Percentiles rank a stretch among this genome's conserved stretches.
phyloP scores from a whole-genome alignment of 1,140 invertebrate species.

The Drosophila lacertosa region DNA sequence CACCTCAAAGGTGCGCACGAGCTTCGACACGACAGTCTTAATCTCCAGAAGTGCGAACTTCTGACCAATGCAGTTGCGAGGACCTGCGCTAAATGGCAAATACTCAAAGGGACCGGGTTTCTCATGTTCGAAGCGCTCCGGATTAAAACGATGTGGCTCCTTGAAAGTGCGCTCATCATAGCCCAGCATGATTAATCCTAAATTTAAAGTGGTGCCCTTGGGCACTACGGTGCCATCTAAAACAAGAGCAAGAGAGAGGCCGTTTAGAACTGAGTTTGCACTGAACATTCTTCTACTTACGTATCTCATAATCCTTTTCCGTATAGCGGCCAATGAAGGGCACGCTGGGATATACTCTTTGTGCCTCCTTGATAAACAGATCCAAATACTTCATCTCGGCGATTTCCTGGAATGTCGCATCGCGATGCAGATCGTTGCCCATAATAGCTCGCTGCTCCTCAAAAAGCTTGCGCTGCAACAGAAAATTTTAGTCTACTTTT shows the following conservation, averaged over 20 bases:
- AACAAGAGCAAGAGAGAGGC: neutral
- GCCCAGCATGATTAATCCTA: conserved; percentile 57
- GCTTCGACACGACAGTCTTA: conserved; percentile 84
- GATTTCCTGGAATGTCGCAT: conserved; percentile 86
- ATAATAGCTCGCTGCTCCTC: conserved; percentile 85
- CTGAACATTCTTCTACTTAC: conserved; percentile 26
- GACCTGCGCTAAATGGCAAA: conserved; percentile 86
- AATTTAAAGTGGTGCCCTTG: conserved; percentile 55
- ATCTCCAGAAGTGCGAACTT: conserved; percentile 85
- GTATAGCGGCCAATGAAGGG: conserved; percentile 86
- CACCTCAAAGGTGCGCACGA: conserved; percentile 80
- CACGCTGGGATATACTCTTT: conserved; percentile 88
- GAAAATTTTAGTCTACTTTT: conserved; percentile 15
- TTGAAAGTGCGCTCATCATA: conserved; percentile 86
- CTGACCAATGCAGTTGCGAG: conserved; percentile 83
- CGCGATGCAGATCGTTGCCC: conserved; percentile 81
- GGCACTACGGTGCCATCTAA: conserved; percentile 65
- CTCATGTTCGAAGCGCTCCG: conserved; percentile 88
- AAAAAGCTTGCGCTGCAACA: conserved; percentile 84
- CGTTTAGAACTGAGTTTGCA: no score
- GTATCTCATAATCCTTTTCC: conserved; percentile 68
- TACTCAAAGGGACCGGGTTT: conserved; percentile 85
- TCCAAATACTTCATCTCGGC: conserved; percentile 88
- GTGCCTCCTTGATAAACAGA: conserved; percentile 87
- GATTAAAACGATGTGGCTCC: conserved; percentile 90